Percentiles rank a stretch among this genome's conserved stretches.
These are phyloP conservation scores for Orthosia cruda DNA, from an alignment of 2,888 invertebrate genomes.

Conservation along the genomic window DNA sequence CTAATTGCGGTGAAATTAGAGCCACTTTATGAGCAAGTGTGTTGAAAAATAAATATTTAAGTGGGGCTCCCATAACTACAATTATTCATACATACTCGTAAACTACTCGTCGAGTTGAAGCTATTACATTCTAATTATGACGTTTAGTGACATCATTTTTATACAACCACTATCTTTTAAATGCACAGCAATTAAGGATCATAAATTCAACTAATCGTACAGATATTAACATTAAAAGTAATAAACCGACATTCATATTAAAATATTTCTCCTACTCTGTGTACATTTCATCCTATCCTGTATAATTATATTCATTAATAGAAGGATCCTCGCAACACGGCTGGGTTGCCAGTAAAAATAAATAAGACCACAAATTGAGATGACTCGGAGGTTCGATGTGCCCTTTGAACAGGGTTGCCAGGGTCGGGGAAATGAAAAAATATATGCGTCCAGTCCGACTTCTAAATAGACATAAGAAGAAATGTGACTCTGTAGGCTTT, in stretches of 20 bases:
- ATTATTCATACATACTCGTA: no score
- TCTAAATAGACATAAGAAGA: constrained; percentile 41
- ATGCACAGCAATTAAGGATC: constrained; percentile 37
- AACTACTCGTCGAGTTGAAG: constrained; percentile 14
- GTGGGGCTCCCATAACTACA: no score
- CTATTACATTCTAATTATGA: constrained; percentile 42
- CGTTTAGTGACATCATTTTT: constrained; percentile 43
- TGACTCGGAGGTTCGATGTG: constrained; percentile 67
- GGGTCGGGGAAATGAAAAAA: constrained; percentile 49
- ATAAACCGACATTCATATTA: constrained; percentile 27
- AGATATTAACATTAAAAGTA: constrained; percentile 7
- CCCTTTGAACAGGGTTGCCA: constrained; percentile 65
- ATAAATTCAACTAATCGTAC: constrained; percentile 42
- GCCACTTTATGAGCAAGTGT: no score
- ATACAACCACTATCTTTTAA: constrained; percentile 33
- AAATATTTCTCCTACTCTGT: constrained; percentile 28
- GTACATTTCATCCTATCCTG: constrained; percentile 20
- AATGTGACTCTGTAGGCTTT: constrained; percentile 9
- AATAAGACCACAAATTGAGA: constrained; percentile 70
- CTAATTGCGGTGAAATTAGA: no score
- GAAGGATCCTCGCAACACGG: constrained; percentile 49
- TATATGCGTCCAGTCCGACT: constrained; percentile 36
- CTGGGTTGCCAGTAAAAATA: constrained; percentile 66
- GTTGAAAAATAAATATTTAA: no score
- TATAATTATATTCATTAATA: constrained; percentile 57